phyloP scores from a whole-genome alignment of 2,113 vertebrate genomes.

The Phalacrocorax aristotelis region DNA sequence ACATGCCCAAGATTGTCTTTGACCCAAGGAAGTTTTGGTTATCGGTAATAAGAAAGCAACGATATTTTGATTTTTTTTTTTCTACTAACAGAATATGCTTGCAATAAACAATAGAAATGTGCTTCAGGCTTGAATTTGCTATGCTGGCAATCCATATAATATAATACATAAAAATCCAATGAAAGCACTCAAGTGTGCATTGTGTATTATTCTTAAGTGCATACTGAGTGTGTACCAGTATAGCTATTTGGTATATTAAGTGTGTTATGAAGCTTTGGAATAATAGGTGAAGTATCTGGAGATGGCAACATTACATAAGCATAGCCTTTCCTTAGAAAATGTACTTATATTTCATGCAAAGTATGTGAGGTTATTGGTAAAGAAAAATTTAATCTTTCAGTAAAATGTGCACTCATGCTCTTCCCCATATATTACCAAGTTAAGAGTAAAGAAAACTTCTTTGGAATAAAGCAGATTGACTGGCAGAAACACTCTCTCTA shows the following conservation, averaged over 20 bases:
- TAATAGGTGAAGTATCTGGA: neutral
- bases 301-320: neutral
- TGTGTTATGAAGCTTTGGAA: neutral
- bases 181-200: neutral
- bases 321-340: neutral
- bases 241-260: neutral
- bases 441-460: neutral
- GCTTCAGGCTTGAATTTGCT: slow-evolving; percentile 29
- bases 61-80: neutral
- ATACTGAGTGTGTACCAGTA: neutral
- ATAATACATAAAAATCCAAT: slow-evolving; percentile 21
- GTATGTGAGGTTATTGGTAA: neutral
- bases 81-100: neutral
- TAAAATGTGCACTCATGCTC: neutral
- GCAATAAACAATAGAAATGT: slow-evolving; percentile 7
- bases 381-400: neutral
- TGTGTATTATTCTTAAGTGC: slow-evolving; percentile 9
- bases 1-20: neutral
- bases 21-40: slow-evolving; percentile 21
- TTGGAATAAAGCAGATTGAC: neutral
- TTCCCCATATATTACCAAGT: neutral
- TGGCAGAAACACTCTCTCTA: neutral
- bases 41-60: neutral
- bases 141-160: neutral
- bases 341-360: neutral